phyloP scores from a whole-genome alignment of 1,140 invertebrate genomes.

The Trialeurodes vaporariorum region DNA sequence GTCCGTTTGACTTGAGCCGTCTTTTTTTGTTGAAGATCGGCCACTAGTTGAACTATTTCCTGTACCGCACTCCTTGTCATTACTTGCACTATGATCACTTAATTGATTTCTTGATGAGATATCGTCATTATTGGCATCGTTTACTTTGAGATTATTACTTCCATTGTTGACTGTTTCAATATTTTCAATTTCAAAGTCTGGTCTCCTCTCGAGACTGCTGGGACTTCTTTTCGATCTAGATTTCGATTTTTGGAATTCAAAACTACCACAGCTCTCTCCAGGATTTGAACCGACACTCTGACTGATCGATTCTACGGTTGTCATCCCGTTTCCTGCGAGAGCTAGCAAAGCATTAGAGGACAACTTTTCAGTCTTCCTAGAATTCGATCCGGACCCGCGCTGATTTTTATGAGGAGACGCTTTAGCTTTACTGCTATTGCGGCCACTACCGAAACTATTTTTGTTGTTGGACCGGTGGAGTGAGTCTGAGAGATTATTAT shows the following conservation, averaged over 20 bases:
- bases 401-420: not conserved
- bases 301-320: not conserved
- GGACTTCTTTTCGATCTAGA: slow-evolving; percentile 9
- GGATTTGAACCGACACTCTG: slow-evolving; percentile 30
- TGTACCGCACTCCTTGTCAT: slow-evolving; percentile 14
- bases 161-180: no score
- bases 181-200: not conserved
- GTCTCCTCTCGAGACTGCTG: slow-evolving; percentile 14
- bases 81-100: slow-evolving; percentile 3
- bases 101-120: slow-evolving; percentile 5
- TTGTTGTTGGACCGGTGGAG: not conserved
- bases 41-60: slow-evolving; percentile 20
- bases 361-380: not conserved
- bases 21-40: slow-evolving; percentile 38
- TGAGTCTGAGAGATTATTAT: slow-evolving; percentile 14
- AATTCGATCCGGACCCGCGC: not conserved
- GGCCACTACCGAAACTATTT: not conserved
- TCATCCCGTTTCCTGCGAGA: not conserved
- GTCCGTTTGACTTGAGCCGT: slow-evolving; percentile 50
- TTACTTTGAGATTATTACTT: no score
- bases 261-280: slow-evolving; percentile 50
- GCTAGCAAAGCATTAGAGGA: not conserved
- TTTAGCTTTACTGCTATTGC: slow-evolving; percentile 4
- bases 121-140: not conserved
- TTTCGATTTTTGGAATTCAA: slow-evolving; percentile 38